These are phyloP conservation scores for Drosophila aldrichi DNA, from an alignment of 2,888 invertebrate species.

Conservation along the genomic window DNA sequence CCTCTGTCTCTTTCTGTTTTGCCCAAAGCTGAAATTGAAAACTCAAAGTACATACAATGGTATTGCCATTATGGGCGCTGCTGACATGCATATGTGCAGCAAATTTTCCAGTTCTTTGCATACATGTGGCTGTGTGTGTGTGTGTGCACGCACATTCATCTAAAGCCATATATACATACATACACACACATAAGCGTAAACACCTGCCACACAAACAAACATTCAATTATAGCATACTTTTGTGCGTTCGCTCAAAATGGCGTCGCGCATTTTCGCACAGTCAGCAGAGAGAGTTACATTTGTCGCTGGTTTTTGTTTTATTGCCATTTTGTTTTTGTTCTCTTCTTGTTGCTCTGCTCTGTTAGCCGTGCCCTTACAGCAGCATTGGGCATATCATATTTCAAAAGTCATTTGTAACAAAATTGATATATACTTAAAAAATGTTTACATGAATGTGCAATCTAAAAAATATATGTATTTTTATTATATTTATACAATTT, in stretches of 20 bases:
- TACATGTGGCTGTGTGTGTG: neutral
- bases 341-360: conserved; percentile 6
- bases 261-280: conserved; percentile 67
- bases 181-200: conserved; percentile 20
- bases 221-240: conserved; percentile 79
- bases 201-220: conserved; percentile 66
- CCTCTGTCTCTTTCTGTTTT: conserved; percentile 7
- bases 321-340: conserved; percentile 9
- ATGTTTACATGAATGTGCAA: too few species aligned
- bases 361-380: neutral
- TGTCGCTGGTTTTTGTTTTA: conserved; percentile 13
- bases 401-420: neutral
- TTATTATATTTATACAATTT: too few species aligned
- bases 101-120: conserved; percentile 52
- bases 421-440: too few species aligned
- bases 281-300: conserved; percentile 56
- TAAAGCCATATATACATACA: conserved; percentile 1
- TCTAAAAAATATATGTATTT: neutral
- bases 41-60: conserved; percentile 72
- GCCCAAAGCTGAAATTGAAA: conserved; percentile 74
- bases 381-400: neutral
- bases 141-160: conserved; percentile 7
- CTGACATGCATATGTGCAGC: conserved; percentile 51
- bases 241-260: conserved; percentile 68
- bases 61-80: conserved; percentile 65